These are phyloP conservation scores for Gavialis gangeticus DNA, from an alignment of 2,113 vertebrate genomes.

Conservation along the genomic window DNA sequence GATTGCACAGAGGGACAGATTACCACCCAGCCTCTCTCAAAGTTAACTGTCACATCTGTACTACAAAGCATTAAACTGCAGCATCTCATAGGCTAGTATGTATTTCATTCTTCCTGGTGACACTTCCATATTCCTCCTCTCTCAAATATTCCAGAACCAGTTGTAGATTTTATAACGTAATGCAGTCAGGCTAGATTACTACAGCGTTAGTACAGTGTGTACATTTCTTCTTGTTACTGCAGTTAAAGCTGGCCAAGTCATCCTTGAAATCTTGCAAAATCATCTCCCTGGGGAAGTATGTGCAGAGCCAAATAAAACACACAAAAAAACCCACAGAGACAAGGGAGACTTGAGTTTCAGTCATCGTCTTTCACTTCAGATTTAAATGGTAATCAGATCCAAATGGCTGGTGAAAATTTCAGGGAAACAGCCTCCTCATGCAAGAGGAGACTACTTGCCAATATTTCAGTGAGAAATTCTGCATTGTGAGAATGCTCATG, in stretches of 20 bases:
- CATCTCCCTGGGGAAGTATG: background rate
- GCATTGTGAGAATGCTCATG: background rate
- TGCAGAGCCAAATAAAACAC: background rate
- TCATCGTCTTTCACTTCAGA: background rate
- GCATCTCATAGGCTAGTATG: fast-evolving
- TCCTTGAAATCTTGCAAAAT: background rate
- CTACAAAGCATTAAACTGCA: background rate
- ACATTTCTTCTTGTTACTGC: background rate
- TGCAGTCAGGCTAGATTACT: background rate
- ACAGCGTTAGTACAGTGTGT: background rate
- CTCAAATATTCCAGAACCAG: fast-evolving
- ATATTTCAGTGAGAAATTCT: background rate
- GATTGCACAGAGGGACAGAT: background rate
- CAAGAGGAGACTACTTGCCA: background rate
- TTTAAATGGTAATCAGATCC: background rate
- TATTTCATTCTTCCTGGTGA: background rate
- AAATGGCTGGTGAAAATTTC: background rate
- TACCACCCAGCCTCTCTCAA: background rate
- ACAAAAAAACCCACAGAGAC: background rate
- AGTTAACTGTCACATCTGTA: background rate
- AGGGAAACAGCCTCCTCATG: background rate
- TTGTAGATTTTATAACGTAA: background rate
- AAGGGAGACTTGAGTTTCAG: background rate
- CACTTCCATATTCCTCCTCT: background rate
- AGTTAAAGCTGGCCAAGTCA: background rate